Base-by-base conservation (phyloP, 2,888 invertebrate species). In the Rutpela maculata region DNA sequence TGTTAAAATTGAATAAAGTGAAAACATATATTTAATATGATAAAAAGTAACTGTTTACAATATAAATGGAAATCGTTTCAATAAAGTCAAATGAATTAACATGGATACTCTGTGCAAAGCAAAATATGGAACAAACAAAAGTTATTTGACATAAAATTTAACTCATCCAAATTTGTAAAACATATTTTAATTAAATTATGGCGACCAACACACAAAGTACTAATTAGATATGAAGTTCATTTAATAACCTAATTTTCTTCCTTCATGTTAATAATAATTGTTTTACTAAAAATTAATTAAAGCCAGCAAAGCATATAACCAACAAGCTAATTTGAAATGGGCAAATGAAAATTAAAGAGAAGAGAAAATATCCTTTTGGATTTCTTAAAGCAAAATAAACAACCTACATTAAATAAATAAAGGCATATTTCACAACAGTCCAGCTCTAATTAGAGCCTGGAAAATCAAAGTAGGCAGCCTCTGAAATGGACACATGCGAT, bases 221-320 rank as follows among this genome's bases (percentile, higher is more conserved):
- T 72, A 72, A 72, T 72, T 72, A 72, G 72, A 55, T 26, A 22
- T 26, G 66, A 59, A 74, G 38, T 74, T 66, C 60, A 67, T 74
- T 74, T 74, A 59, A 74, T 74, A 59, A 57, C 73, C 50, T 31
- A 73, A 73, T 65, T 63, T 56, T 65, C 56, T 65, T 65, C 56
- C 57, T 73, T 43, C 43, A 9, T 22, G 50, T 65, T 73, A 31
- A 60, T 43, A n/a, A 38, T 67, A 72, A 72, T 72, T 75, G 65
- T 75, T 75, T 70, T 70, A 70, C 56, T 68, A 70, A 75, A 75
- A 70, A 75, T 70, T 75, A 75, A 75, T 75, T 75, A 75, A 70
- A 70, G 11, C 65, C 62, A 38, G 57, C 57, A 56, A 75, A 70
- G 71, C 70, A 19, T 56, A 60, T 55, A 31, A 50, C 60, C 74